phyloP scores from a whole-genome alignment of 2,888 invertebrate species.

The Anoncus sp. region DNA sequence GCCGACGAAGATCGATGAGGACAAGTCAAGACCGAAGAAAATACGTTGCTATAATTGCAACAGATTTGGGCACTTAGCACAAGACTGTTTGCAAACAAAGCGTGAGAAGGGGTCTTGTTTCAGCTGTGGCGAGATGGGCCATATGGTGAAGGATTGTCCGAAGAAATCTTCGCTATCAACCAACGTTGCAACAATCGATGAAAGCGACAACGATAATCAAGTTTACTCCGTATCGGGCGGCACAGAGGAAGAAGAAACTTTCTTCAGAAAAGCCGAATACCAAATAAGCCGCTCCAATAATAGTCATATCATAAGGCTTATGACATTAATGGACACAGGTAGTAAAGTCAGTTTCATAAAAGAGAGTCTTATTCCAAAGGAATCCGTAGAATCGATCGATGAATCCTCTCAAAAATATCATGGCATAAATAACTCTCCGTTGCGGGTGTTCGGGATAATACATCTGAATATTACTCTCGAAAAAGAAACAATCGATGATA shows the following conservation, averaged over 20 bases:
- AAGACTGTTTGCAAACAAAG: conserved; percentile 18
- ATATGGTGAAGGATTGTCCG: conserved; percentile 32
- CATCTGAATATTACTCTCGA: conserved; percentile 42
- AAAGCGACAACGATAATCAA: conserved; percentile 8
- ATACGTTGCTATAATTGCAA: conserved; percentile 42
- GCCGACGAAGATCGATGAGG: background rate
- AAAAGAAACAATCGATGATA: conserved; percentile 12
- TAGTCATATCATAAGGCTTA: background rate
- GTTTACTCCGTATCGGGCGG: background rate
- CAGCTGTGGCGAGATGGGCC: conserved; percentile 34
- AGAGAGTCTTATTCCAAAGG: conserved; percentile 37
- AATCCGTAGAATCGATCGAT: conserved; percentile 25
- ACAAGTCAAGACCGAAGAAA: background rate
- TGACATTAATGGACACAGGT: conserved; percentile 47
- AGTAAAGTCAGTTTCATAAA: conserved; percentile 55
- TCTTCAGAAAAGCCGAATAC: conserved; percentile 10
- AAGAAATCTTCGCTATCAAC: conserved; percentile 11
- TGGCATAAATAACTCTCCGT: conserved; percentile 48
- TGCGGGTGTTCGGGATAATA: conserved; percentile 34
- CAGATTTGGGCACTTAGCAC: conserved; percentile 17
- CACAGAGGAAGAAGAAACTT: conserved; percentile 12
- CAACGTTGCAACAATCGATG: conserved; percentile 17
- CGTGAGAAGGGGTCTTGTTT: conserved; percentile 40
- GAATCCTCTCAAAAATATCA: conserved; percentile 12
- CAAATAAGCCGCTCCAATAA: background rate